phyloP scores from a whole-genome alignment of 2,888 invertebrate species.

The Chalcis sispes region DNA sequence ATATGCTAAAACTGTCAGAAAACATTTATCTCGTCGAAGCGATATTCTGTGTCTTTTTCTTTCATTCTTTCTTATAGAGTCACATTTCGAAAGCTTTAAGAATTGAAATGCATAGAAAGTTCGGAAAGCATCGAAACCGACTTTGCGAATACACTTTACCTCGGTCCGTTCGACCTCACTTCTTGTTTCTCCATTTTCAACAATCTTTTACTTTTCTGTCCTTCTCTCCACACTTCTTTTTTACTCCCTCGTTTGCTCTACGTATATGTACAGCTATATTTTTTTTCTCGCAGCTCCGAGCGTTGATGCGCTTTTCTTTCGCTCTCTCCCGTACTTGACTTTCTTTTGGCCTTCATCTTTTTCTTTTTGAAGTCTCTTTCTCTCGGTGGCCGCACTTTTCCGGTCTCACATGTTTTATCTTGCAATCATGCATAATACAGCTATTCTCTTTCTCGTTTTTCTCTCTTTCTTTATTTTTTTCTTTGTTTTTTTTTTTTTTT shows the following conservation, averaged over 20 bases:
- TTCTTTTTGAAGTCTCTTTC: no score
- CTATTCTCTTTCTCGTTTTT: slow-evolving; percentile 13
- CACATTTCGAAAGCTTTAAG: slow-evolving; percentile 18
- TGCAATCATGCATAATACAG: slow-evolving; percentile 64
- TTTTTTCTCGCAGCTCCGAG: not conserved
- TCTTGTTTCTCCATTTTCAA: slow-evolving; percentile 52
- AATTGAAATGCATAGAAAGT: slow-evolving; percentile 53
- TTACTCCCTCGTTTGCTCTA: not conserved
- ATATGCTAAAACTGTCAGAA: slow-evolving; percentile 10
- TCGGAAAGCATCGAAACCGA: slow-evolving; percentile 46
- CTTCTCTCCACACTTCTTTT: not conserved
- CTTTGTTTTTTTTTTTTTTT: not conserved
- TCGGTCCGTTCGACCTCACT: slow-evolving; percentile 39
- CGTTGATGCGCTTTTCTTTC: slow-evolving; percentile 17
- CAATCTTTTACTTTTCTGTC: slow-evolving; percentile 41
- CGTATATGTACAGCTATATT: not conserved
- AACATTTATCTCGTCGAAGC: not conserved
- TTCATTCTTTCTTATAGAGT: not conserved
- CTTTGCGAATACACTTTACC: slow-evolving; percentile 52
- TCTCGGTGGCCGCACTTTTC: slow-evolving; percentile 39
- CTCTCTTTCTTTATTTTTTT: not conserved
- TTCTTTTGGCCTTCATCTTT: not conserved
- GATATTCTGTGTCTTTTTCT: not conserved
- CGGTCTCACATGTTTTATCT: slow-evolving; percentile 55
- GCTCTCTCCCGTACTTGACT: not conserved